phyloP scores from a whole-genome alignment of 2,888 invertebrate species.

The Rugalucina vietnamica region DNA sequence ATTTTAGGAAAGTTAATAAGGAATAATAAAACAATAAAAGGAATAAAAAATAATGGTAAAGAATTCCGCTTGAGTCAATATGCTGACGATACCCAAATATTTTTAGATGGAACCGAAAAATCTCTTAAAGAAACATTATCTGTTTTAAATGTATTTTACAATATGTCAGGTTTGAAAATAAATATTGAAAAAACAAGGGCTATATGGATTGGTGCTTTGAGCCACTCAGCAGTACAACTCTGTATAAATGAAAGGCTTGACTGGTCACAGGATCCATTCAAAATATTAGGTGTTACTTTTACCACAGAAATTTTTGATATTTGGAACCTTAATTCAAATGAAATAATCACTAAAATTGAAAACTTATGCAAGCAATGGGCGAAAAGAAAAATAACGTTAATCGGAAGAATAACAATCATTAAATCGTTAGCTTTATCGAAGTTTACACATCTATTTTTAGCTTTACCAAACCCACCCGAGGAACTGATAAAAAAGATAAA shows the following conservation, averaged over 20 bases:
- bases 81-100: no score
- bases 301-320: neutral
- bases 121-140: no score
- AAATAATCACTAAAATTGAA: neutral
- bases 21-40: no score
- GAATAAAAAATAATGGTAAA: no score
- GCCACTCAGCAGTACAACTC: neutral
- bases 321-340: neutral
- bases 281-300: neutral
- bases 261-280: neutral
- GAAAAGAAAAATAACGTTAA: neutral
- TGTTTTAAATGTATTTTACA: no score
- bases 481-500: neutral
- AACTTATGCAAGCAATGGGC: neutral
- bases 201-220: neutral
- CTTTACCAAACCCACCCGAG: neutral
- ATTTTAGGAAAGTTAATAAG: no score
- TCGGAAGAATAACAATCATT: neutral
- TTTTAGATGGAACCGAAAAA: no score
- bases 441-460: neutral
- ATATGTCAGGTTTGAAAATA: no score
- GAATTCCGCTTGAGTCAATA: no score
- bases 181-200: no score
- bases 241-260: neutral
- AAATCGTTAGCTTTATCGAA: neutral